Evolutionary conservation across 2,888 invertebrate genomes (phyloP), one percentile per base, ranked within the genome.

Genomic region (Napeogenes inachia): DNA sequence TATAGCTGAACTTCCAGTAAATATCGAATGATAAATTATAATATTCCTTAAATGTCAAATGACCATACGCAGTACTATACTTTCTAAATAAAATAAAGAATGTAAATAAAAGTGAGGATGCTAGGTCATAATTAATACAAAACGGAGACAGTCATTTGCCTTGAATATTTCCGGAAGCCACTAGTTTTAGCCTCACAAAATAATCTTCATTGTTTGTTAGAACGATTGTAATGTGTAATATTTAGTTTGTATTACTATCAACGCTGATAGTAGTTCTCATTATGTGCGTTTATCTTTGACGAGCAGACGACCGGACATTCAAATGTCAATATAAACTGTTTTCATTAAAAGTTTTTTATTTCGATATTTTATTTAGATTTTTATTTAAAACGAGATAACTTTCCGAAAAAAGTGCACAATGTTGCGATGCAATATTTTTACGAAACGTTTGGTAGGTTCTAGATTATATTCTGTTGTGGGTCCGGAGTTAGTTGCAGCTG

Each of bases 201-300:
- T 69, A 62, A 60, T 64, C 59, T 59, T 54, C 59, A 59, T 68
- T 70, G 64, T 68, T 66, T 64, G 66, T 70, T 63, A 65, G 64
- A 66, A 63, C 68, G 46, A 64, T 67, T 68, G 67, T 54, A 54
- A 66, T 66, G 57, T 64, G 57, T 64, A 68, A 67, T 70, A 67
- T 70, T 68, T 71, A 68, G 65, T 72, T 65, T 67, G 63, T 62
- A 58, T 66, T 21, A 21, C 21, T 69, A 72, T 70, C 73, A 71
- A 59, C 56, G 33, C 62, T 67, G 75, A 75, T 76, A 76, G 73
- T 70, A 65, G 71, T 55, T 72, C 75, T 71, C 74, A 70, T 74
- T 75, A 72, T 57, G 62, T 64, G 60, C 60, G 55, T 61, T 68
- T 68, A 64, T 66, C 64, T 61, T 57, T 42, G 59, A 45, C 68